phyloP scores from a whole-genome alignment of 2,113 vertebrate genomes.

The Boulengeromyrus knoepffleri region DNA sequence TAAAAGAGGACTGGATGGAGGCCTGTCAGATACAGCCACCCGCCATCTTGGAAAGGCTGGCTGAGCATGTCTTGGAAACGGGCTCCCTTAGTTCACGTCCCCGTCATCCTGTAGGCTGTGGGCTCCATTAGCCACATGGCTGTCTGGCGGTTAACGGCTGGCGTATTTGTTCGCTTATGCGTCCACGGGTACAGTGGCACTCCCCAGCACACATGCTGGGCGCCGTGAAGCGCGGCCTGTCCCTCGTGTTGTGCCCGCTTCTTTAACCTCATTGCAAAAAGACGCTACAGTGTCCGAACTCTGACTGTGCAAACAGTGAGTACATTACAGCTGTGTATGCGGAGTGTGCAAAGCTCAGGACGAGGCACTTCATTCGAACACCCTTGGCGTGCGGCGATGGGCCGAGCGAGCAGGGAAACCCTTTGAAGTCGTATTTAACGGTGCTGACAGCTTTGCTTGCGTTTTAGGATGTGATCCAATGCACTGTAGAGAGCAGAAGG shows the following conservation, averaged over 20 bases:
- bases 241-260: neutral
- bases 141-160: neutral
- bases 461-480: constrained; percentile 49
- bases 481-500: constrained; percentile 28
- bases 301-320: constrained; percentile 26
- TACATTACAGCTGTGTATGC: constrained; percentile 36
- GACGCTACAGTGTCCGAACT: neutral
- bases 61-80: constrained; percentile 29
- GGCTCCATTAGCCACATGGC: neutral
- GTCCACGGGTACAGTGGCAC: neutral
- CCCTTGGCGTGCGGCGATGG: neutral
- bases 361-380: neutral
- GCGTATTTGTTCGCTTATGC: neutral
- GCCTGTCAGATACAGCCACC: neutral
- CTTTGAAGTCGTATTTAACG: constrained; percentile 12
- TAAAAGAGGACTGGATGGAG: constrained; percentile 20
- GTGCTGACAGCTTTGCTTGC: constrained; percentile 24
- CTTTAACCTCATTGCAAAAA: neutral
- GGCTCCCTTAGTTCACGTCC: constrained; percentile 5
- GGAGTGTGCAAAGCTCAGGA: constrained; percentile 42
- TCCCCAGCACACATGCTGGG: neutral
- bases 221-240: neutral
- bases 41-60: constrained; percentile 22
- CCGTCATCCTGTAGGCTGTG: neutral
- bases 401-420: neutral